Evolutionary conservation across 1,140 invertebrate species (phyloP).

Genomic region (Sarcophaga bullata): DNA sequence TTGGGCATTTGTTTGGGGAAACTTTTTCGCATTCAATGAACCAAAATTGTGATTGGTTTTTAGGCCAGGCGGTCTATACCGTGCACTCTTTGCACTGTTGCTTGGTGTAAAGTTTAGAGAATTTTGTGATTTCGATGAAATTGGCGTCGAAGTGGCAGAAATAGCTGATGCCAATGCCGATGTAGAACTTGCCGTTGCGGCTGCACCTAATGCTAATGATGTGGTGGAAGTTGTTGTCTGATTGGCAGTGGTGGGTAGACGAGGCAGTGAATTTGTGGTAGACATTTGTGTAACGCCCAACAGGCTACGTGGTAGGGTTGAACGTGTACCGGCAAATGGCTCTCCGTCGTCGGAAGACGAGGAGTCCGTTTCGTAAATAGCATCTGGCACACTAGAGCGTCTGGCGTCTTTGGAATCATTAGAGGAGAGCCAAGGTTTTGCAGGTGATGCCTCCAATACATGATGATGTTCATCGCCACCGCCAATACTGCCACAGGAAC

Average conservation of each 20-base stretch:
- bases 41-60: conserved; percentile 47
- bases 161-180: conserved; percentile 33
- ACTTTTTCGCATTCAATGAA: conserved; percentile 71
- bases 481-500: conserved; percentile 84
- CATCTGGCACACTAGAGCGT: conserved; percentile 76
- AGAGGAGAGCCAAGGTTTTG: conserved; percentile 67
- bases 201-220: conserved; percentile 50
- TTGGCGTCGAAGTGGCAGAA: conserved; percentile 66
- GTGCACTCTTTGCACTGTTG: conserved; percentile 80
- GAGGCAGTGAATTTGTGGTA: conserved; percentile 80
- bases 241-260: conserved; percentile 72
- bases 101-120: conserved; percentile 68
- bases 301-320: conserved; percentile 74
- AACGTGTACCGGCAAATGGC: conserved; percentile 68
- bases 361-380: conserved; percentile 73
- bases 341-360: conserved; percentile 73
- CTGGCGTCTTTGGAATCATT: conserved; percentile 61
- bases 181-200: conserved; percentile 45
- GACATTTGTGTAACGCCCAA: conserved; percentile 68
- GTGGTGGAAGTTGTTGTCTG: conserved; percentile 66
- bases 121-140: conserved; percentile 75
- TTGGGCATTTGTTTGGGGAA: conserved; percentile 70
- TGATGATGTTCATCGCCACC: conserved; percentile 70
- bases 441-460: conserved; percentile 65
- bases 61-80: conserved; percentile 86